These are phyloP conservation scores for Karalla daura DNA, from an alignment of 2,797 vertebrate genomes.

Conservation along the genomic window DNA sequence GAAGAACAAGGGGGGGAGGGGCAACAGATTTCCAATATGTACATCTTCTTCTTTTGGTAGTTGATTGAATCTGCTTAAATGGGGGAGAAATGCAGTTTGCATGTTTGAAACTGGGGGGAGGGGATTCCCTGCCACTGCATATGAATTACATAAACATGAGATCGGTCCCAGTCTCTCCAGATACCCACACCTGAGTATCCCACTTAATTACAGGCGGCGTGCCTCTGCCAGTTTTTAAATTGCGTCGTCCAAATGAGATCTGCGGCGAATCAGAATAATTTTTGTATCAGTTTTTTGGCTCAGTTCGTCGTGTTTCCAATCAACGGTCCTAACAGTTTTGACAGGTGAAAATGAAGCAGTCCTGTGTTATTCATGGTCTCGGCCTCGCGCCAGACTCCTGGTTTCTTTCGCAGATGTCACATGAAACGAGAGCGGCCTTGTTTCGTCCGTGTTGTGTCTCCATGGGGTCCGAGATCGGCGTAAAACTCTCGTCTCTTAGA, in stretches of 20 bases:
- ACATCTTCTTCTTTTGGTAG: not conserved
- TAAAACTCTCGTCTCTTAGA: constrained; percentile 16
- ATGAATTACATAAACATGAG: not conserved
- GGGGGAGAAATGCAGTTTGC: not conserved
- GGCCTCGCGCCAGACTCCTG: constrained; percentile 28
- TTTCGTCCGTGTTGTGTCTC: constrained; percentile 13
- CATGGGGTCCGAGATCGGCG: constrained; percentile 8
- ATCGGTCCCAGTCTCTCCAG: not conserved
- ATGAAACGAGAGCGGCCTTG: constrained; percentile 43
- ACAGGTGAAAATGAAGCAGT: constrained; percentile 28
- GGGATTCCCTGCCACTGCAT: not conserved
- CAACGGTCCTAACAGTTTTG: not conserved
- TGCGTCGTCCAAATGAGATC: constrained; percentile 8
- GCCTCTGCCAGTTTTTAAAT: constrained; percentile 2
- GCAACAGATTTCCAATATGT: not conserved
- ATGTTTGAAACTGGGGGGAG: not conserved
- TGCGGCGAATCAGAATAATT: not conserved
- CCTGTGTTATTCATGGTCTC: constrained; percentile 52
- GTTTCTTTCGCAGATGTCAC: constrained; percentile 45
- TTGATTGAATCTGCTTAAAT: not conserved
- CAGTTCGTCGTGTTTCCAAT: constrained; percentile 13
- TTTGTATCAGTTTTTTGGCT: not conserved
- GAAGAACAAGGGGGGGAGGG: not conserved
- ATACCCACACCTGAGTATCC: not conserved
- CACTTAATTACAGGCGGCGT: not conserved